A percentile compares a stretch with the other conserved stretches of the same genome.
These are phyloP conservation scores for Lottia gigantea DNA, from an alignment of 2,888 invertebrate species.

Conservation along the genomic window DNA sequence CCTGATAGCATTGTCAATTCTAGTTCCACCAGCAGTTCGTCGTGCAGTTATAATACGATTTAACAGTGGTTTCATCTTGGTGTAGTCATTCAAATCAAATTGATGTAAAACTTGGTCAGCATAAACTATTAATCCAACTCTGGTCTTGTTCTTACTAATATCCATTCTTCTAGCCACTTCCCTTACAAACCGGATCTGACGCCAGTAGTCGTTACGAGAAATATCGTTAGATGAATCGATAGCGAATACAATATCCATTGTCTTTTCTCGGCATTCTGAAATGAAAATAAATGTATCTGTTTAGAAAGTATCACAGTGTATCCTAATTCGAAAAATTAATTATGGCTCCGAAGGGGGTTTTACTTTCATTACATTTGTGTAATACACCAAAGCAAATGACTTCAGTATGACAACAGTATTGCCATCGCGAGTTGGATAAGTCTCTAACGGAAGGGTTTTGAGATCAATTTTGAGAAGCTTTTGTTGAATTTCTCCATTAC, in stretches of 20 bases:
- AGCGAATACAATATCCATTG: slow-evolving; percentile 51
- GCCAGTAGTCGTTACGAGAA: slow-evolving; percentile 45
- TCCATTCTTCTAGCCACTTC: slow-evolving; percentile 48
- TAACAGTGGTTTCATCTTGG: slow-evolving; percentile 36
- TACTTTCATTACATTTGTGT: too few species aligned
- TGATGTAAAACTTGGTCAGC: slow-evolving; percentile 47
- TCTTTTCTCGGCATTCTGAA: slow-evolving; percentile 46
- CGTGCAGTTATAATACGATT: slow-evolving; percentile 40
- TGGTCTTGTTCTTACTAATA: slow-evolving; percentile 41
- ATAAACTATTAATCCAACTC: slow-evolving; percentile 55
- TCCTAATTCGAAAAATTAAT: too few species aligned
- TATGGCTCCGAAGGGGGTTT: too few species aligned
- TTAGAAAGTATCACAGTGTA: too few species aligned
- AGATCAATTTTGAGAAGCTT: too few species aligned
- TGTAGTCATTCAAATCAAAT: slow-evolving; percentile 42
- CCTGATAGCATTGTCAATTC: slow-evolving; percentile 39
- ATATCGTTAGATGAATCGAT: slow-evolving; percentile 54
- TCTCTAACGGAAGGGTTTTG: too few species aligned
- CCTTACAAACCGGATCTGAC: slow-evolving; percentile 53
- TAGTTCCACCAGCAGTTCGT: slow-evolving; percentile 40
- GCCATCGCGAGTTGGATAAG: too few species aligned
- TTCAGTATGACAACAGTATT: too few species aligned
- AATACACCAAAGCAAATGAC: too few species aligned
- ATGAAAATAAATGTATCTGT: too few species aligned
- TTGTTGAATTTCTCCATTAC: too few species aligned